These are phyloP conservation scores for Carlito syrichta DNA, from an alignment of 2,113 vertebrate species.

Conservation along the genomic window DNA sequence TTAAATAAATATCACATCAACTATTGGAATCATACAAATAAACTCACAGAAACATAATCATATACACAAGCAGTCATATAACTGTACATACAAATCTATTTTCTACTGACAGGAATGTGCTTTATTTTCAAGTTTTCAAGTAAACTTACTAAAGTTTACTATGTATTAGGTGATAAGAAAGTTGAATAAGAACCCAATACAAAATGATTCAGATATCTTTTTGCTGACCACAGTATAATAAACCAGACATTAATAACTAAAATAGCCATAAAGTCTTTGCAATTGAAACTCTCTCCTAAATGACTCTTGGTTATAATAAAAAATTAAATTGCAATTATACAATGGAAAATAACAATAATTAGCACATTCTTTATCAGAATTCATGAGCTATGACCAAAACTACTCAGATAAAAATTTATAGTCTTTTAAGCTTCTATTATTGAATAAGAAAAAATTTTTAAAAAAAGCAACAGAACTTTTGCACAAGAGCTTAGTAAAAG, in stretches of 20 bases:
- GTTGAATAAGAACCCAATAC: neutral
- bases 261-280: neutral
- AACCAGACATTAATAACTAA: slow-evolving; percentile 33
- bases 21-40: neutral
- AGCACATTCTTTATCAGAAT: slow-evolving; percentile 21
- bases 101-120: neutral
- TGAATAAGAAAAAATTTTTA: neutral
- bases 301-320: neutral
- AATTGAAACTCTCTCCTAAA: neutral
- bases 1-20: neutral
- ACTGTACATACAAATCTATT: neutral
- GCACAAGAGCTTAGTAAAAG: neutral
- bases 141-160: neutral
- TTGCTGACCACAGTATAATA: neutral
- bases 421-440: neutral
- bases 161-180: neutral
- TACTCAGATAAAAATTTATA: neutral
- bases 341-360: slow-evolving; percentile 12
- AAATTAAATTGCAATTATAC: slow-evolving; percentile 24
- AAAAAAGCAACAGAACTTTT: neutral
- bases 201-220: neutral
- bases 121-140: slow-evolving; percentile 10
- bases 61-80: neutral
- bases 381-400: neutral
- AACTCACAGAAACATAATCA: neutral